These are phyloP conservation scores for Pristionchus maxplancki DNA, from an alignment of 2,888 invertebrate genomes.

Conservation along the genomic window DNA sequence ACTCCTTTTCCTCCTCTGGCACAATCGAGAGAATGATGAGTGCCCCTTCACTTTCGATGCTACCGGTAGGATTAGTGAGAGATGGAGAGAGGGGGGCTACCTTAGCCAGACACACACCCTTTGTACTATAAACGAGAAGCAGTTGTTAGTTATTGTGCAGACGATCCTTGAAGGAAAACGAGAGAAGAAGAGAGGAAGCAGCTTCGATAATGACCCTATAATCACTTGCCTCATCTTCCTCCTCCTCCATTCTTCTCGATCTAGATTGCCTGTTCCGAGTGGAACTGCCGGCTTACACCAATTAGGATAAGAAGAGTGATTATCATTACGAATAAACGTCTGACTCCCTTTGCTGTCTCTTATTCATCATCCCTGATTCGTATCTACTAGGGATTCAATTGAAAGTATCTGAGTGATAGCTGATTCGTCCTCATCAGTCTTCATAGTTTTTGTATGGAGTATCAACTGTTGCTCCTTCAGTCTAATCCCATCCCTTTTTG, in stretches of 20 bases:
- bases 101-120: too few relatives aligned
- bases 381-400: not conserved
- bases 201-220: constrained; percentile 19
- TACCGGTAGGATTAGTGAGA: constrained; percentile 39
- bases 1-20: not conserved
- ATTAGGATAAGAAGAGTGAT: not conserved
- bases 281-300: not conserved
- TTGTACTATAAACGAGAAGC: too few relatives aligned
- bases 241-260: not conserved
- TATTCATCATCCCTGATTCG: not conserved
- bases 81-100: constrained; percentile 11
- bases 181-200: not conserved
- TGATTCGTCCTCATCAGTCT: constrained; percentile 20
- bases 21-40: too few relatives aligned
- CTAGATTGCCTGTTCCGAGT: not conserved
- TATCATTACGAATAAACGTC: not conserved
- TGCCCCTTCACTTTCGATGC: not conserved
- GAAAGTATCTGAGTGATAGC: too few relatives aligned
- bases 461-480: constrained; percentile 20
- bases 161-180: not conserved
- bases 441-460: not conserved
- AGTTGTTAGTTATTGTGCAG: constrained; percentile 4
- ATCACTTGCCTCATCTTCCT: constrained; percentile 1
- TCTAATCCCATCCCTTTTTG: constrained; percentile 36
- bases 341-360: not conserved